Evolutionary conservation across 2,113 vertebrate genomes (phyloP).

Genomic region (Edolisoma coerulescens): DNA sequence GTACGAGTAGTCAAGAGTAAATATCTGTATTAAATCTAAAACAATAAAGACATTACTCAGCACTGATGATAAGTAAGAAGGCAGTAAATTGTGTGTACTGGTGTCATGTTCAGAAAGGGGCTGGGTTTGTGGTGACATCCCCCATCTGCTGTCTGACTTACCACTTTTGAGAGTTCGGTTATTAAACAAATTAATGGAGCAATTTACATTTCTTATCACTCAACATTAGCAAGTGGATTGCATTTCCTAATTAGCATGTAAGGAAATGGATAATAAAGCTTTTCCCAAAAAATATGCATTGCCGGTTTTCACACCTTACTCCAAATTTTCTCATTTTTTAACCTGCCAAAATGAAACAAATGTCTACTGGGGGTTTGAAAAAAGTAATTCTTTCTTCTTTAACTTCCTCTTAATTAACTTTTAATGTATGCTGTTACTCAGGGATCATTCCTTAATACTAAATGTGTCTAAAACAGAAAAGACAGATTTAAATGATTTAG

Average conservation of each 20-base stretch:
- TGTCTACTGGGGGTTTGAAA: slow-evolving; percentile 24
- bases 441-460: slow-evolving; percentile 53
- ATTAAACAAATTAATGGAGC: slow-evolving; percentile 26
- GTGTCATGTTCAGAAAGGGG: background rate
- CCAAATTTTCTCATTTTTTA: slow-evolving; percentile 38
- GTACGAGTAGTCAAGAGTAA: background rate
- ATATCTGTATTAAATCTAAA: background rate
- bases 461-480: slow-evolving; percentile 56
- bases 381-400: slow-evolving; percentile 57
- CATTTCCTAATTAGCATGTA: slow-evolving; percentile 35
- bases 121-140: background rate
- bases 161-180: background rate
- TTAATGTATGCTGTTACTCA: slow-evolving; percentile 62
- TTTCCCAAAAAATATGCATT: slow-evolving; percentile 4
- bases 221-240: slow-evolving; percentile 10
- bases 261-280: slow-evolving; percentile 32
- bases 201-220: background rate
- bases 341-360: slow-evolving; percentile 57
- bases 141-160: background rate
- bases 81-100: background rate
- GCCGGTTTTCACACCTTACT: slow-evolving; percentile 18
- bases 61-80: background rate
- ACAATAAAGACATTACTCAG: accelerated
- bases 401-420: slow-evolving; percentile 72
- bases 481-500: slow-evolving; percentile 70